Evolutionary conservation across 1,140 invertebrate species (phyloP).

Genomic region (Aplysia californica): DNA sequence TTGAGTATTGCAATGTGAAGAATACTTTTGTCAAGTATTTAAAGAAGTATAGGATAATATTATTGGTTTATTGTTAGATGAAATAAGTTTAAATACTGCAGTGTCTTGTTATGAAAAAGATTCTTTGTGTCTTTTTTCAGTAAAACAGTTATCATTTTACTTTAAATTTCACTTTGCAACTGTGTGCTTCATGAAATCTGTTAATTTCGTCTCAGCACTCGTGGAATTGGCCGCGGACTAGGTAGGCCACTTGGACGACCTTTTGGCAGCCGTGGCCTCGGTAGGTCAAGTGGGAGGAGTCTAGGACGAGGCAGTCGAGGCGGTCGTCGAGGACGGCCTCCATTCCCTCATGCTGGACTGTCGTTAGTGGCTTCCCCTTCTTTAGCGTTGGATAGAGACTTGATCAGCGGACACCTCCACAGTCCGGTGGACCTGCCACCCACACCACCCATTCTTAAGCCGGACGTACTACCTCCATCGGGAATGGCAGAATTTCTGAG

Average conservation of each 20-base stretch:
- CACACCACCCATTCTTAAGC: neutral
- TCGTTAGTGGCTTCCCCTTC: neutral
- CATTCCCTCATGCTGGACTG: neutral
- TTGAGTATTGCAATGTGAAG: too few species aligned
- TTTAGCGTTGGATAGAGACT: neutral
- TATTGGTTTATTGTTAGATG: too few species aligned
- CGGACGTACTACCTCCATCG: neutral
- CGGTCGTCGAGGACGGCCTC: neutral
- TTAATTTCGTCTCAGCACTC: too few species aligned
- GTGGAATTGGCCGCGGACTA: too few species aligned
- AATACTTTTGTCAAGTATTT: too few species aligned
- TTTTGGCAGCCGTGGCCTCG: neutral
- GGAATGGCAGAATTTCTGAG: slow-evolving; percentile 21
- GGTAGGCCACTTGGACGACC: neutral
- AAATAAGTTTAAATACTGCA: too few species aligned
- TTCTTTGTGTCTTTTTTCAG: too few species aligned
- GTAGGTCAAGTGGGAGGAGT: neutral
- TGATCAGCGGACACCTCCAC: neutral
- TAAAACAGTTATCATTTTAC: too few species aligned
- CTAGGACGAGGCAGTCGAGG: neutral
- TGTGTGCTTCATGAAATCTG: too few species aligned
- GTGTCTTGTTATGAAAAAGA: too few species aligned
- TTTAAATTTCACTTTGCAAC: too few species aligned
- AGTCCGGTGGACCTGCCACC: neutral
- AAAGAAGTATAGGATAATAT: too few species aligned